Evolutionary conservation across 2,888 invertebrate genomes (phyloP), one percentile per base, ranked within the genome.

Genomic region (Catocala nupta): DNA sequence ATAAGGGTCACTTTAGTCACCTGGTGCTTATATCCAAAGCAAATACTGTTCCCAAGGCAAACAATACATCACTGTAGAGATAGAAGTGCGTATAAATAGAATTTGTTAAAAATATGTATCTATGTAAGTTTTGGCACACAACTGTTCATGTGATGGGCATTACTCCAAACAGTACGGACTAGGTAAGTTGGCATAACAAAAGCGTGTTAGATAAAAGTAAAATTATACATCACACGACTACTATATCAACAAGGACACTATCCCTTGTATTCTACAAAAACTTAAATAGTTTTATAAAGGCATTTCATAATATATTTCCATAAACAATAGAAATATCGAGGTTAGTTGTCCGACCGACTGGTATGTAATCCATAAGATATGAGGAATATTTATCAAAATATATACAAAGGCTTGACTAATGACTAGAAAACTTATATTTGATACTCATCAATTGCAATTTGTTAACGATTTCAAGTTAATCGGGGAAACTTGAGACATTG

Each of bases 1-100:
- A 70, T 67, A 75, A 73, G 66, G 71, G 66, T 75, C 66, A 74
- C 16, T 3, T 51, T 57, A 53, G 49, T 65, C 75, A 78, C 70
- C 73, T 73, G 77, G 73, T 42, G 25, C 43, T 59, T 45, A 70
- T 50, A 50, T 67, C 61, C 39, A 8, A n/a, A 33, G 47, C 25
- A 50, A 57, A 43, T 4, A 48, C 48, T 48, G 49, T 53, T 49
- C 51, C 59, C 8, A 45, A 48, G 16, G 43, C 57, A 60, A 60
- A 68, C 55, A 56, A 62, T 60, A 39, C 45, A 57, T 39, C 39
- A n/a, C 34, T 16, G 49, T 36, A 16, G 42, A 45, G 51, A 53
- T 25, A 25, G 7, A 34, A n/a, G 16, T 11, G 36, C 34, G 11
- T 73, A 73, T 63, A 51, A 66, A 71, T 69, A 75, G 63, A 54